Evolutionary conservation across 2,113 vertebrate species (phyloP).

Genomic region (Vidua chalybeata): DNA sequence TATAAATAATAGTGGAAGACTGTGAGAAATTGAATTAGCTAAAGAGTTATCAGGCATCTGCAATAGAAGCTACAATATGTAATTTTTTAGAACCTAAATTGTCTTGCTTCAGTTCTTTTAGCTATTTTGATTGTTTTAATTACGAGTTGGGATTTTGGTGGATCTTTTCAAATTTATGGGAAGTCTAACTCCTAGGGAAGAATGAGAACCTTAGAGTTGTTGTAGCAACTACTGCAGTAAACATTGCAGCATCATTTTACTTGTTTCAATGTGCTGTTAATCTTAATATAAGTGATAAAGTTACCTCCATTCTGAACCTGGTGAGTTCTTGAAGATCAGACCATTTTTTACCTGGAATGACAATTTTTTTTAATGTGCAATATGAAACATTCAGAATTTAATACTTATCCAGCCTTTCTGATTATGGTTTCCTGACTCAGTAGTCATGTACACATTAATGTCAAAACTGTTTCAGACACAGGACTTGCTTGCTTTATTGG

Average conservation of each 20-base stretch:
- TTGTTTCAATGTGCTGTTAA: not conserved
- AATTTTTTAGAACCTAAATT: not conserved
- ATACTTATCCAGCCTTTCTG: constrained; percentile 32
- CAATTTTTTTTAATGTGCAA: not conserved
- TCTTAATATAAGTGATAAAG: not conserved
- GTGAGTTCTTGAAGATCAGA: not conserved
- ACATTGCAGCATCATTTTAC: not conserved
- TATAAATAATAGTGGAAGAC: not conserved
- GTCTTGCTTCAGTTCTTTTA: not conserved
- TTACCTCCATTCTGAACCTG: not conserved
- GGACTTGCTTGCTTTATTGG: constrained; percentile 52
- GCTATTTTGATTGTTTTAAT: not conserved
- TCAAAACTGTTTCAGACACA: constrained; percentile 51
- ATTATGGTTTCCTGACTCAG: constrained; percentile 18
- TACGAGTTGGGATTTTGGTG: not conserved
- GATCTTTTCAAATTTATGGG: not conserved
- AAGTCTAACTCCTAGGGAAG: not conserved
- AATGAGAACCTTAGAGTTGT: not conserved
- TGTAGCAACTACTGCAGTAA: not conserved
- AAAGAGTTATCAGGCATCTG: not conserved
- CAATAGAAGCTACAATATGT: not conserved
- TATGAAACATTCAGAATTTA: constrained; percentile 19
- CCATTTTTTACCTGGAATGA: not conserved
- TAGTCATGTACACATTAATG: constrained; percentile 7
- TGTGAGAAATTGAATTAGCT: not conserved